Evolutionary conservation across 2,888 invertebrate genomes (phyloP).

Genomic region (Eretmocerus hayati): DNA sequence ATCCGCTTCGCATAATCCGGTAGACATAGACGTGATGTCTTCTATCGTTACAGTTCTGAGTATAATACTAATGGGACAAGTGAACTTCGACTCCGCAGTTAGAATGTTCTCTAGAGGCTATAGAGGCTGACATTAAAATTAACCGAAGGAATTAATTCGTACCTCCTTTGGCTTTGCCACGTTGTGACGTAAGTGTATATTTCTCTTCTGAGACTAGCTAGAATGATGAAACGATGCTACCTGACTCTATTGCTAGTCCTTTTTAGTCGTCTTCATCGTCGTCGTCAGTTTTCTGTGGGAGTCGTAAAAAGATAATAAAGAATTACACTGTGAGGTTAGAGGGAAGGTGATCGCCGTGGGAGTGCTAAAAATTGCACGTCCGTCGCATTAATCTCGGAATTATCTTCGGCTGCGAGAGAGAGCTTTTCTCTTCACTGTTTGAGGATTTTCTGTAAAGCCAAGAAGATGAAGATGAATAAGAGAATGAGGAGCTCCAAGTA

Average conservation of each 20-base stretch:
- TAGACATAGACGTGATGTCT: no score
- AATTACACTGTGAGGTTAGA: neutral
- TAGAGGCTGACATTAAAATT: constrained; percentile 12
- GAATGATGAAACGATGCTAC: constrained; percentile 12
- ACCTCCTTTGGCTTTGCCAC: neutral
- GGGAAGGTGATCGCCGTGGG: neutral
- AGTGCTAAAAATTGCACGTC: constrained; percentile 13
- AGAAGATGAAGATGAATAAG: no score
- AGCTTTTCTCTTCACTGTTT: neutral
- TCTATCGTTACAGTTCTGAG: no score
- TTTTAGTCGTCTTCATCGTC: neutral
- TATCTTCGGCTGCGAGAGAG: neutral
- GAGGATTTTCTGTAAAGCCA: neutral
- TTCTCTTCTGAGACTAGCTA: no score
- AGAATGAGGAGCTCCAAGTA: no score
- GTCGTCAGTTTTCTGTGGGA: neutral
- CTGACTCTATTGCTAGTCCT: constrained; percentile 9
- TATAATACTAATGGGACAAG: no score
- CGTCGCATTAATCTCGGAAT: constrained; percentile 9
- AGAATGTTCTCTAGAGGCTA: neutral
- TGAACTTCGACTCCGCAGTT: neutral
- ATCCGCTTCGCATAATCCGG: no score
- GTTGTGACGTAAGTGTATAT: no score
- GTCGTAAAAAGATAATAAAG: constrained; percentile 17
- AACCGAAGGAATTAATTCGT: constrained; percentile 16